Percentiles rank a stretch among this genome's conserved stretches.
phyloP scores from a whole-genome alignment of 2,113 vertebrate genomes.

The Larimichthys polyactis region DNA sequence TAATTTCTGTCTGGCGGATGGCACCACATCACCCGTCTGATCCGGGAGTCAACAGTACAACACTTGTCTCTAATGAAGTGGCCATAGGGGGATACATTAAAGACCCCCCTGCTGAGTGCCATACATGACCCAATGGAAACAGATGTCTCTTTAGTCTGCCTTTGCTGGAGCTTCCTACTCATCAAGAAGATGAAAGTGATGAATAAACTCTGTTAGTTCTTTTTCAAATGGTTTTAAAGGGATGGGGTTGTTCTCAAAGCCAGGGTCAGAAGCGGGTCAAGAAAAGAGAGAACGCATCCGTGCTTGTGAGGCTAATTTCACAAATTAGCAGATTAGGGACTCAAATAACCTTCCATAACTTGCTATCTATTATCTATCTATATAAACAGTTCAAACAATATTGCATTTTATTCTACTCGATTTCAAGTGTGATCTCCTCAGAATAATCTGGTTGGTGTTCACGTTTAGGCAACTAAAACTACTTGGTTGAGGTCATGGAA shows the following conservation, averaged over 20 bases:
- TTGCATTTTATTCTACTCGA: not conserved
- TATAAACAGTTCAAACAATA: not conserved
- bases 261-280: slow-evolving; percentile 27
- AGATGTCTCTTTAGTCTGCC: slow-evolving; percentile 51
- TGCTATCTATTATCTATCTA: not conserved
- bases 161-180: slow-evolving; percentile 43
- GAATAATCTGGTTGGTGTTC: too few relatives aligned
- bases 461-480: not conserved
- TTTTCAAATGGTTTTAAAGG: slow-evolving; percentile 30
- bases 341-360: not conserved
- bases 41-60: slow-evolving; percentile 15
- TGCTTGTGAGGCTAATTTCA: slow-evolving; percentile 34
- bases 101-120: slow-evolving; percentile 37
- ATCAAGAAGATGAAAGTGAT: slow-evolving; percentile 60
- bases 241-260: slow-evolving; percentile 50
- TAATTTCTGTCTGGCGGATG: slow-evolving; percentile 3
- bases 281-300: slow-evolving; percentile 10
- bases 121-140: slow-evolving; percentile 31
- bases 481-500: not conserved
- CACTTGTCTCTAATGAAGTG: slow-evolving; percentile 43
- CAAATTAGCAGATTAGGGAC: slow-evolving; percentile 25
- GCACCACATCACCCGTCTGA: not conserved
- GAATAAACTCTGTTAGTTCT: slow-evolving; percentile 36
- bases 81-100: slow-evolving; percentile 30
- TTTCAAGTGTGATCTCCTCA: too few relatives aligned